These are phyloP conservation scores for Pristiophorus japonicus DNA, from an alignment of 2,113 vertebrate species.

Conservation along the genomic window DNA sequence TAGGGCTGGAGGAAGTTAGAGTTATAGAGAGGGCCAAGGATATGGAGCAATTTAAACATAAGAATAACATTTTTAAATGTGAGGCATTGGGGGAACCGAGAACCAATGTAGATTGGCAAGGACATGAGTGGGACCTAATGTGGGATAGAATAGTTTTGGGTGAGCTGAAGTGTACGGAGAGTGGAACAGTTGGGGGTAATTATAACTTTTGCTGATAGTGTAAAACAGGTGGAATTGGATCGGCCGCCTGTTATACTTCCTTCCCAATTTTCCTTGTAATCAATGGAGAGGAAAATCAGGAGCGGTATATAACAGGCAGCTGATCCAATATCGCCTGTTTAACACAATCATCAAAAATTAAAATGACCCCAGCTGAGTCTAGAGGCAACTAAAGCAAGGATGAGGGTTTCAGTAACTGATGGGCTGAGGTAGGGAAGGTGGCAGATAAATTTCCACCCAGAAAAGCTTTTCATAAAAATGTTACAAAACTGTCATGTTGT, in stretches of 20 bases:
- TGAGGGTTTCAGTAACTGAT: background rate
- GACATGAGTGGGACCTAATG: no score
- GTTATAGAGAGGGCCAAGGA: no score
- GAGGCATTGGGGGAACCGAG: no score
- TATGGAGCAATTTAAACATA: no score
- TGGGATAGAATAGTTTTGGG: no score
- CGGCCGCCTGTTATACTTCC: background rate
- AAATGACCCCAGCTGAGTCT: background rate
- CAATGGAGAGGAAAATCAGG: background rate
- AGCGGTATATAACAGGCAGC: no score
- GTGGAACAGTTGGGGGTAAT: background rate
- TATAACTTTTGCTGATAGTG: background rate
- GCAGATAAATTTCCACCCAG: background rate
- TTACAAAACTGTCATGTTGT: background rate
- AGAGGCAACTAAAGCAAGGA: background rate
- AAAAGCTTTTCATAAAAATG: background rate
- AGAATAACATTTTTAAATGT: no score
- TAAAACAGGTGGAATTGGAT: background rate
- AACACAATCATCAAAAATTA: background rate
- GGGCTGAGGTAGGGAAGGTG: background rate
- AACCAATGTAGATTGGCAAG: no score
- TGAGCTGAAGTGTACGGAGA: background rate
- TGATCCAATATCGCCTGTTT: background rate
- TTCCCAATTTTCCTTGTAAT: background rate
- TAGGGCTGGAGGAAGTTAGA: no score